Percentiles rank a stretch among this genome's conserved stretches.
Evolutionary conservation across 1,140 invertebrate genomes (phyloP).

Genomic region (Battus philenor): DNA sequence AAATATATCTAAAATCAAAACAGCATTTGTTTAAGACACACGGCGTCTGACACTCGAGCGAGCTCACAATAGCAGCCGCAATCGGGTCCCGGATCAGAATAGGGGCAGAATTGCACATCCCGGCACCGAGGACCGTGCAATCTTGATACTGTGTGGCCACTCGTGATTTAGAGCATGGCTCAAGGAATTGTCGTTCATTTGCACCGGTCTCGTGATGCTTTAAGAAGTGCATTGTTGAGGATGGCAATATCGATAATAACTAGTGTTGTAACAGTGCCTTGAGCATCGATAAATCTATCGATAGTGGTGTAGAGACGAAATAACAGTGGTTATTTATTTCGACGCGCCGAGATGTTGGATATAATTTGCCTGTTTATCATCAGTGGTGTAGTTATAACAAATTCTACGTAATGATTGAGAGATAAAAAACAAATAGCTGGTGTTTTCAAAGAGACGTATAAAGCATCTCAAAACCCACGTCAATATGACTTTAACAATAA

Average conservation of each 20-base stretch:
- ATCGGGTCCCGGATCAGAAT: constrained; percentile 39
- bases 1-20: constrained; percentile 14
- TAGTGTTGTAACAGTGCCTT: constrained; percentile 21
- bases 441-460: no score
- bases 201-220: constrained; percentile 47
- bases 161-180: constrained; percentile 65
- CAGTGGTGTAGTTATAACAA: no score
- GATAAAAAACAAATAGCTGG: no score
- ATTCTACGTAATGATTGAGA: no score
- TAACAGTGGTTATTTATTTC: constrained; percentile 7
- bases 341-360: constrained; percentile 1
- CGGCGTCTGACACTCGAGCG: constrained; percentile 20
- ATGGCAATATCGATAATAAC: constrained; percentile 35
- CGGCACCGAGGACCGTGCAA: constrained; percentile 45
- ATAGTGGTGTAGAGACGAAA: constrained; percentile 16
- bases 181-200: constrained; percentile 58
- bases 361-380: constrained; percentile 10
- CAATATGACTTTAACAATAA: no score
- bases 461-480: no score
- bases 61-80: constrained; percentile 27
- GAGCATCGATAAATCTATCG: constrained; percentile 17
- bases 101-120: constrained; percentile 21
- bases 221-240: constrained; percentile 23
- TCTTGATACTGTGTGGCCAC: constrained; percentile 53
- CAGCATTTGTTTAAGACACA: constrained; percentile 16